Base-by-base conservation (phyloP, 2,113 vertebrate genomes). In the Spheniscus mendiculus region DNA sequence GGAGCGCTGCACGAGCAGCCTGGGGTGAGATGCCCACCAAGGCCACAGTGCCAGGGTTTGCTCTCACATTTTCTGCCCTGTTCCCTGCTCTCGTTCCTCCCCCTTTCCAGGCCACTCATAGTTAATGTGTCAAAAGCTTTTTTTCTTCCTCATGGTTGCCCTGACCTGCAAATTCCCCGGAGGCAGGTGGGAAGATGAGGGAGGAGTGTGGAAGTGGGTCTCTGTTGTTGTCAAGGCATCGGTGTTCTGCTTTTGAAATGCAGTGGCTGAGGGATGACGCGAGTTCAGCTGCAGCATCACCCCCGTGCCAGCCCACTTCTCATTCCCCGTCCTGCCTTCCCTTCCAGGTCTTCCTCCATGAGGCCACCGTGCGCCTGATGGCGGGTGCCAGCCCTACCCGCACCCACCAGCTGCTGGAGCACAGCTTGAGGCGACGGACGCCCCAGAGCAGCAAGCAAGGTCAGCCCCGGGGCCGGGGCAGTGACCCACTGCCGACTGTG, bases 321-420 rank as follows among this genome's bases (percentile, higher is more conserved):
- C 49, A 65, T 34, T 36, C 18, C 56, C 21, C 4, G 11, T 74
- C 26, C 32, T 67, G 1, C 52, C 42, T 42, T 70, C 63, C 58
- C n/a, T 83, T 59, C 32, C 95, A 99, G 99, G 98, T 99, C 96
- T 99, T 99, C 87, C 99, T 99, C 42, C 99, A 99, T 1, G 99
- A 99, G 98, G 99, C 99, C 77, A 99, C 99, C 0, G 99, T 99
- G 94, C 99, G 99, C 74, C 97, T 99, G 95, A 99, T 99, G 99
- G 99, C 99, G 0, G 99, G 99, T 66, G 99, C 99, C 96, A 99
- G 99, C 98, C 99, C 99, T 45, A 99, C 99, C 8, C 98, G 99
- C 49, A 99, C 99, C 21, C 99, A 99, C 98, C 99, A 99, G 98
- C 98, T 99, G 87, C 98, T 99, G 98, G 99, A 99, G 93, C 99